Evolutionary conservation across 2,888 invertebrate species (phyloP).

Genomic region (Ischnura elegans): DNA sequence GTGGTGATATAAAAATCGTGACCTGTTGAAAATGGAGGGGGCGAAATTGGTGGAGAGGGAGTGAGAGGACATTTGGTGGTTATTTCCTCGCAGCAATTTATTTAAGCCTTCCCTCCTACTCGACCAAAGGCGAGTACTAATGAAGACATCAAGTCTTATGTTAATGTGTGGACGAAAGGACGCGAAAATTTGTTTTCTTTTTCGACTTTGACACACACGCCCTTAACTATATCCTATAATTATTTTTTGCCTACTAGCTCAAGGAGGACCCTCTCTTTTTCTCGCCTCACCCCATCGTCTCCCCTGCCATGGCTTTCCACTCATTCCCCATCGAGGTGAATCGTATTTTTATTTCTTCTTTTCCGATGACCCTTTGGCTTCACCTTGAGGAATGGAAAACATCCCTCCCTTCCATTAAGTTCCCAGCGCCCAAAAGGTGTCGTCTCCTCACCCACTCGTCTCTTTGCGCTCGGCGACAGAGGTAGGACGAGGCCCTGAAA

Average conservation of each 20-base stretch:
- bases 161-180: conserved; percentile 24
- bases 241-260: not conserved
- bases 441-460: not conserved
- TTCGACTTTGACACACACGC: not conserved
- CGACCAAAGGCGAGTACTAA: conserved; percentile 44
- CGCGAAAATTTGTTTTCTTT: not conserved
- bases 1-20: not conserved
- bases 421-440: conserved; percentile 1
- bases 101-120: not conserved
- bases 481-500: conserved; percentile 4
- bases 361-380: not conserved
- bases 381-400: conserved; percentile 16
- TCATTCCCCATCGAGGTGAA: not conserved
- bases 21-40: not conserved
- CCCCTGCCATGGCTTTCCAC: not conserved
- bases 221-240: not conserved
- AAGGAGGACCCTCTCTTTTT: conserved; percentile 26
- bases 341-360: not conserved
- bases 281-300: not conserved
- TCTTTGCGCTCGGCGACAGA: not conserved
- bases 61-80: conserved; percentile 22
- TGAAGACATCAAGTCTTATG: conserved; percentile 61
- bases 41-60: not conserved
- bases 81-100: conserved; percentile 46
- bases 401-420: conserved; percentile 52